These are phyloP conservation scores for Drosophila sordidapex DNA, from an alignment of 2,888 invertebrate genomes.

Conservation along the genomic window DNA sequence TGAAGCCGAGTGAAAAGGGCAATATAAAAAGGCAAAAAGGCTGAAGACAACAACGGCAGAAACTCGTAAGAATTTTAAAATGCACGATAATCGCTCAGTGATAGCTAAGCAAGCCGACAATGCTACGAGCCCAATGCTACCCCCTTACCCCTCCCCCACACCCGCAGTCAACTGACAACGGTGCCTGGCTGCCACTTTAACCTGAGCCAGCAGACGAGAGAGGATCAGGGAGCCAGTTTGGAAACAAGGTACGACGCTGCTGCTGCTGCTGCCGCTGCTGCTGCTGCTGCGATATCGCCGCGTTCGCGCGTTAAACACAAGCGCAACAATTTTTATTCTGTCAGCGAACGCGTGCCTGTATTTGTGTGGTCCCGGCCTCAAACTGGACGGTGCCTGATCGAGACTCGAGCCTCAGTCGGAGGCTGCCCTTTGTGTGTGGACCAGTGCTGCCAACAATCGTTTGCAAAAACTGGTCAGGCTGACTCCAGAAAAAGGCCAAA, in stretches of 20 bases:
- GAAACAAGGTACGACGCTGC: conserved; percentile 69
- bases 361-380: conserved; percentile 84
- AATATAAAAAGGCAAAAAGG: conserved; percentile 70
- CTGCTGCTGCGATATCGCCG: conserved; percentile 81
- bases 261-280: conserved; percentile 35
- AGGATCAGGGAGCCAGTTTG: conserved; percentile 73
- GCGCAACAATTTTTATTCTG: conserved; percentile 85
- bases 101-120: conserved; percentile 80
- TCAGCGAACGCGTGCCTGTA: conserved; percentile 86
- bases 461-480: background rate
- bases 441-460: conserved; percentile 2
- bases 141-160: conserved; percentile 24
- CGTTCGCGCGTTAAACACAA: conserved; percentile 85
- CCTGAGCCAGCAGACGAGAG: conserved; percentile 44
- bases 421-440: conserved; percentile 35
- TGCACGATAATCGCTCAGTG: conserved; percentile 85
- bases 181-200: conserved; percentile 73
- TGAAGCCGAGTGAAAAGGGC: conserved; percentile 68
- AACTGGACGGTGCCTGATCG: conserved; percentile 65
- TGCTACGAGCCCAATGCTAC: conserved; percentile 41
- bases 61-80: conserved; percentile 84
- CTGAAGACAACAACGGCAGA: conserved; percentile 65
- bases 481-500: background rate
- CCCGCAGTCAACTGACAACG: conserved; percentile 66
- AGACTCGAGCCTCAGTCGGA: conserved; percentile 24